Percentiles rank a stretch among this genome's conserved stretches.
Evolutionary conservation across 2,888 invertebrate genomes (phyloP).

Genomic region (Nomada lathburiana): DNA sequence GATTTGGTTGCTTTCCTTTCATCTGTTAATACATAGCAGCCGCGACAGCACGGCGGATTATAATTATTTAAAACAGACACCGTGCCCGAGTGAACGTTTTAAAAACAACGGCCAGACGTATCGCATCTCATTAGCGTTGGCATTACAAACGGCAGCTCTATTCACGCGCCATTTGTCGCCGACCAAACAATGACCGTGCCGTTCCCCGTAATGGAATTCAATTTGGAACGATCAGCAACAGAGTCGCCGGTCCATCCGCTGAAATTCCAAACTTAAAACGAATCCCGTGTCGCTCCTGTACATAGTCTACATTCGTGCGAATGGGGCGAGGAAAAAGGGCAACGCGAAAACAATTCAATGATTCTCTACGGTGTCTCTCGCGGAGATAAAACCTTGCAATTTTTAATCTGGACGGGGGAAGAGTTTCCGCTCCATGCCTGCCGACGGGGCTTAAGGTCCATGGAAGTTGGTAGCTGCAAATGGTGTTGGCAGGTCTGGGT

Average conservation of each 20-base stretch:
- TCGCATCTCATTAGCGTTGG: slow-evolving; percentile 7
- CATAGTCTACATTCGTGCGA: neutral
- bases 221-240: slow-evolving; percentile 32
- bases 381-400: slow-evolving; percentile 39
- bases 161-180: slow-evolving; percentile 28
- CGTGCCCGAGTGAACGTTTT: accelerated
- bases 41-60: neutral
- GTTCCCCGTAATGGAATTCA: slow-evolving; percentile 44
- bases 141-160: slow-evolving; percentile 10
- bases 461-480: slow-evolving; percentile 81
- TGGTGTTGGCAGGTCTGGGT: slow-evolving; percentile 84
- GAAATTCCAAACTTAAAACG: slow-evolving; percentile 24
- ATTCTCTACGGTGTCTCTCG: neutral
- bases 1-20: neutral
- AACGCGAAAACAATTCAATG: neutral
- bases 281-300: slow-evolving; percentile 1
- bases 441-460: slow-evolving; percentile 72
- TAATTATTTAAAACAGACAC: neutral
- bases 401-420: slow-evolving; percentile 59
- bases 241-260: neutral
- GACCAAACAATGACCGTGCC: slow-evolving; percentile 17
- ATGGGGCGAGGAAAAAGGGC: too few relatives aligned
- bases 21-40: neutral
- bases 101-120: slow-evolving; percentile 1
- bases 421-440: slow-evolving; percentile 68